Base-by-base conservation (phyloP, 2,113 vertebrate genomes). In the Fregetta grallaria region DNA sequence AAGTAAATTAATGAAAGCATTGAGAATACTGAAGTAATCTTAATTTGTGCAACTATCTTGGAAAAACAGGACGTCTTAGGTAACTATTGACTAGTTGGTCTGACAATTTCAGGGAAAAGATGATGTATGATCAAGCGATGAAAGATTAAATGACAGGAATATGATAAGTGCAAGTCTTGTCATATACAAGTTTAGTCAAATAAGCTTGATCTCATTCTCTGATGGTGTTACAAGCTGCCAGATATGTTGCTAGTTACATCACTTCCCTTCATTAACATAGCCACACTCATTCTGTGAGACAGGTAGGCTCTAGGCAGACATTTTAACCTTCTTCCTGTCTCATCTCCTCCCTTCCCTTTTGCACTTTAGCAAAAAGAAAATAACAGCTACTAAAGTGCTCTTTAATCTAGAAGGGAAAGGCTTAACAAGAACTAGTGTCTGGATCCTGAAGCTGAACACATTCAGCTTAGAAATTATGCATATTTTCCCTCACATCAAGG, bases 191-290 rank as follows among this genome's bases (percentile, higher is more conserved):
- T 96, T 95, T 84, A 95, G 80, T 91, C 94, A 96, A 96, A 96
- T 81, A 38, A 95, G 91, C 84, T 78, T 90, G 84, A 95, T 77
- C 93, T 87, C 80, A 36, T 78, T 20, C 88, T 82, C 90, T 82
- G 92, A 12, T 88, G 94, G 63, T 38, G 73, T 95, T 91, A 26
- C 56, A 81, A 44, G 29, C 59, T 84, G 91, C 58, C 89, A 71
- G 84, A 32, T 78, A 20, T 11, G 86, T 11, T 32, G 68, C 16
- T 56, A 25, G 80, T 96, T 87, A 36, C 94, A 82, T 96, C 95
- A 85, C 77, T 95, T 96, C 94, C 94, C 87, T 74, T 89, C 94
- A 90, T 95, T 94, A 90, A 20, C 38, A 42, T 58, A 89, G 72
- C 86, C 88, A 83, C 50, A 21, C 79, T 96, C 67, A 11, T 63